A percentile compares a stretch with the other conserved stretches of the same genome.
Evolutionary conservation across 2,797 vertebrate genomes (phyloP).

Genomic region (Heliangelus exortis): DNA sequence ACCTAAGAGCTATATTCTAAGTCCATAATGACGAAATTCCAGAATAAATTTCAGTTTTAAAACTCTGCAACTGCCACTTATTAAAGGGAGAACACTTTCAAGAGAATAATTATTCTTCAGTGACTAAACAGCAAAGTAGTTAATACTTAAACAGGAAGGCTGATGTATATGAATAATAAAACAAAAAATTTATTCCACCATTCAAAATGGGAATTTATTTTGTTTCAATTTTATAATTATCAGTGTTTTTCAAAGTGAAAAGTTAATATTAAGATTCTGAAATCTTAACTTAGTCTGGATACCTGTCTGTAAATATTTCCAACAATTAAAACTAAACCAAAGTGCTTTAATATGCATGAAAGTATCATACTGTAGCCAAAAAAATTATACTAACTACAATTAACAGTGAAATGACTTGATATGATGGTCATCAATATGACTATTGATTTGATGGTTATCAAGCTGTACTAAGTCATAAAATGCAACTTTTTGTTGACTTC

Average conservation of each 20-base stretch:
- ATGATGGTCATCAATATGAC: neutral
- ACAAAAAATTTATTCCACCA: neutral
- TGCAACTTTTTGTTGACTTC: neutral
- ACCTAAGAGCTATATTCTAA: neutral
- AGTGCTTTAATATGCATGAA: neutral
- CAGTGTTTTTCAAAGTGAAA: neutral
- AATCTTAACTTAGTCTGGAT: neutral
- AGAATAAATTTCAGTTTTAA: neutral
- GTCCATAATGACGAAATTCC: neutral
- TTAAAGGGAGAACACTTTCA: neutral
- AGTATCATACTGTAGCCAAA: neutral
- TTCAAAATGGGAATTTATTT: neutral
- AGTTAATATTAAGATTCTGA: neutral
- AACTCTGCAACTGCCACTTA: neutral
- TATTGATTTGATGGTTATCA: neutral
- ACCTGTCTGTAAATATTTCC: neutral
- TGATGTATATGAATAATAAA: neutral
- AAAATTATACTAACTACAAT: neutral
- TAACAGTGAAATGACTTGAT: neutral
- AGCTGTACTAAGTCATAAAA: neutral
- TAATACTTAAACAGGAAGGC: neutral
- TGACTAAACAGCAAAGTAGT: neutral
- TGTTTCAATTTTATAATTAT: neutral
- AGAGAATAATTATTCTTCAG: neutral
- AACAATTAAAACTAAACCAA: neutral